Conservation (phyloP, 92 coral and sea anemone species). For the Palythoa caribaeorum region DNA sequence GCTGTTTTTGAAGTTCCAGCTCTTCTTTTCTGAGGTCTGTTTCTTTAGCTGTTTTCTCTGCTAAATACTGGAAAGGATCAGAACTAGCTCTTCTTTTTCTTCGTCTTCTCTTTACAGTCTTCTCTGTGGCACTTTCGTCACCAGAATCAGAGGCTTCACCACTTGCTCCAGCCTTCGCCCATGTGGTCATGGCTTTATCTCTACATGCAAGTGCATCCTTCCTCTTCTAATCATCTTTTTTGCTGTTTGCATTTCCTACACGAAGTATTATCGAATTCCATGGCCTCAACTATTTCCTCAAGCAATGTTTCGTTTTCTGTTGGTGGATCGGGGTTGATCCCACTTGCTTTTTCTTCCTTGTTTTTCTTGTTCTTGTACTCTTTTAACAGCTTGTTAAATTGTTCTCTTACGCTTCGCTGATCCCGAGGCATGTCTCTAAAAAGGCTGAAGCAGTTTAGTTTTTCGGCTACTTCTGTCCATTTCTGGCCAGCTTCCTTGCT, state of each 20-base stretch:
- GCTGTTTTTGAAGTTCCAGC: constrained; percentile 56
- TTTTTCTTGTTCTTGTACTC: constrained; percentile 53
- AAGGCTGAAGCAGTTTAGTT: constrained; percentile 57
- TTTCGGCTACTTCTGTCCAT: constrained; percentile 65
- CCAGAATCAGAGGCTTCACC: constrained; percentile 49
- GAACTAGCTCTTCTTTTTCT: constrained; percentile 67
- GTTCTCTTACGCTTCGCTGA: constrained; percentile 77
- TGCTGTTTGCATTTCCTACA: constrained; percentile 35
- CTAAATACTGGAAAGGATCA: constrained; percentile 71
- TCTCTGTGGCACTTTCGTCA: constrained; percentile 51
- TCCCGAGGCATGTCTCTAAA: constrained; percentile 66
- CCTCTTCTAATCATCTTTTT: constrained; percentile 63
- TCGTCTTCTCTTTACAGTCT: constrained; percentile 48
- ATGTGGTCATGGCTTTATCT: constrained; percentile 74
- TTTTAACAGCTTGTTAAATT: constrained; percentile 71
- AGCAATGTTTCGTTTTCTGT: constrained; percentile 62
- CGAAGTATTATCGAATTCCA: constrained; percentile 67
- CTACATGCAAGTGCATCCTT: constrained; percentile 67
- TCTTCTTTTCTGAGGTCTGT: constrained; percentile 64
- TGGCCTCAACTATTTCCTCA: constrained; percentile 63
- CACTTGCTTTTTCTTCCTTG: constrained; percentile 55
- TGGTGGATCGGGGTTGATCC: constrained; percentile 72
- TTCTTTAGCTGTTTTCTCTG: constrained; percentile 64
- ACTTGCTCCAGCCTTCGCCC: constrained; percentile 61
- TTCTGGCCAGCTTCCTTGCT: constrained; percentile 73